Conservation (phyloP, 2,113 vertebrate genomes). For the Platycercus adscitus region DNA sequence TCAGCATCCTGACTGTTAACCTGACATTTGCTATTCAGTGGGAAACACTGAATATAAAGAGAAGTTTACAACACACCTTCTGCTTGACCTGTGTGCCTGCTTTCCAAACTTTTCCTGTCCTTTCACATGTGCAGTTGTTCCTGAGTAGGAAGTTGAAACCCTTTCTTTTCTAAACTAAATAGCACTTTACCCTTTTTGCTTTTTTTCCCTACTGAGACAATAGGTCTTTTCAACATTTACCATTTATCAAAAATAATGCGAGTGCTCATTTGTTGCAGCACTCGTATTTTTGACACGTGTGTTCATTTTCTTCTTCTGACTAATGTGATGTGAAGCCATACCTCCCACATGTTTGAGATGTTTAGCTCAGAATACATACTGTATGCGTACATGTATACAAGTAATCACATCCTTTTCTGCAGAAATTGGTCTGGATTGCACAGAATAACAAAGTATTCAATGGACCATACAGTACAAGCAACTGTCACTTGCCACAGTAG, state of each 20-base stretch:
- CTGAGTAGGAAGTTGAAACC: not conserved
- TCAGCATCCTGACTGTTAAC: not conserved
- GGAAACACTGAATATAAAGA: not conserved
- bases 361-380: not conserved
- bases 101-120: not conserved
- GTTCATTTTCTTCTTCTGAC: not conserved
- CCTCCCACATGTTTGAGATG: not conserved
- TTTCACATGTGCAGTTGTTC: not conserved
- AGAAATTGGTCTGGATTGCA: not conserved
- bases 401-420: not conserved
- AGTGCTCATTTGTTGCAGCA: not conserved
- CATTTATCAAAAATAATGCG: not conserved
- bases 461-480: not conserved
- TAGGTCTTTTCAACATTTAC: not conserved
- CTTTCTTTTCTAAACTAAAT: not conserved
- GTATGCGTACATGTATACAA: not conserved
- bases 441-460: not conserved
- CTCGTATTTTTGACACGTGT: not conserved
- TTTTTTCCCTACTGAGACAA: not conserved
- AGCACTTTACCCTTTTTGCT: not conserved
- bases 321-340: not conserved
- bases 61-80: not conserved
- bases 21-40: not conserved
- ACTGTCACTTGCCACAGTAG: not conserved
- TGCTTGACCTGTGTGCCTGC: not conserved